A percentile compares a stretch with the other conserved stretches of the same genome.
phyloP scores from a whole-genome alignment of 2,113 vertebrate species.

The Lepus timidus region DNA sequence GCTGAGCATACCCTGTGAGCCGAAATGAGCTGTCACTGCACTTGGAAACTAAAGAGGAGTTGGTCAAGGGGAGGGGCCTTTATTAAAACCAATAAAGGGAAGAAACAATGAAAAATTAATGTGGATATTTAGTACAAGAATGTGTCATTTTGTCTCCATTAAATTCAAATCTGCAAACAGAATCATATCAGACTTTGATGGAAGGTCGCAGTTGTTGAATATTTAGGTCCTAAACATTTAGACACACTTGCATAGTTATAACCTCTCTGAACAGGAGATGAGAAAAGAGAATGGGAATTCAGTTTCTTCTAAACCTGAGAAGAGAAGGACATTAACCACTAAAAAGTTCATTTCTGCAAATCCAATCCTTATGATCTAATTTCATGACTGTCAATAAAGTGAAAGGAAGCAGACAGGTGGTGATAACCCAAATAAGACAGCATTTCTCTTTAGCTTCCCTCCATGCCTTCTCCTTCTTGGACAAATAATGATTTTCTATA shows the following conservation, averaged over 20 bases:
- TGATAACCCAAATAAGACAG: background rate
- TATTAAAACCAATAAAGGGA: constrained; percentile 21
- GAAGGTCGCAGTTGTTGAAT: background rate
- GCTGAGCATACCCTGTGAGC: constrained; percentile 21
- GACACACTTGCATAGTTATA: background rate
- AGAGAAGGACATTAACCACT: background rate
- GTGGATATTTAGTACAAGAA: constrained; percentile 8
- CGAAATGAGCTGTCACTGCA: constrained; percentile 20
- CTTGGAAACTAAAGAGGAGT: constrained; percentile 38
- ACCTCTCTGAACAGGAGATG: background rate
- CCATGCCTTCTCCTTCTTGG: too few relatives aligned
- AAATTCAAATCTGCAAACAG: constrained; percentile 43
- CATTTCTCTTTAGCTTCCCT: background rate
- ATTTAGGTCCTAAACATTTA: background rate
- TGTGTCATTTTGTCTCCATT: constrained; percentile 72
- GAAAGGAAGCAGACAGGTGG: background rate
- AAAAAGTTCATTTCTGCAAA: background rate
- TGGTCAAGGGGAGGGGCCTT: constrained; percentile 37
- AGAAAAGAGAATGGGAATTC: background rate
- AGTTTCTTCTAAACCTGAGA: background rate
- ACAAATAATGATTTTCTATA: background rate
- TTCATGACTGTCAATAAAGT: background rate
- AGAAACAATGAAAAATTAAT: constrained; percentile 62
- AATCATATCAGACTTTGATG: background rate
- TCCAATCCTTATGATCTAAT: background rate